Conservation (phyloP, 2,113 vertebrate species). For the Semicossyphus pulcher region DNA sequence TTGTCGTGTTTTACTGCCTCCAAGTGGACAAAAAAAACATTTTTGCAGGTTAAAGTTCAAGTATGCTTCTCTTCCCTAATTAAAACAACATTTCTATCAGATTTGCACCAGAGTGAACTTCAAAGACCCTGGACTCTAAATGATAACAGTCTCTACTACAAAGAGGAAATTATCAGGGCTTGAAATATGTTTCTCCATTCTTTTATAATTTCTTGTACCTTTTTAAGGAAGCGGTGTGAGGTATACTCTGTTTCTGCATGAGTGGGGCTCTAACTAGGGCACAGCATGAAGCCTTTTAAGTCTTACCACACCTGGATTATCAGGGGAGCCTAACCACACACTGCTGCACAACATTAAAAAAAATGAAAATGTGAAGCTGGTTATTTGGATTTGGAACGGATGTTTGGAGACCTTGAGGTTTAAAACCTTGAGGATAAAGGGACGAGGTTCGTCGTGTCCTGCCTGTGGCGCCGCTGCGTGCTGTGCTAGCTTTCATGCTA, state of each 20-base stretch:
- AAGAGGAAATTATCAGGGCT: not conserved
- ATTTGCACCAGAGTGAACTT: not conserved
- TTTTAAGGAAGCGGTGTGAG: conserved; percentile 13
- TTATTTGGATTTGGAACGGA: conserved; percentile 57
- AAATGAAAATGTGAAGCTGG: conserved; percentile 26
- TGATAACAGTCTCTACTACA: not conserved
- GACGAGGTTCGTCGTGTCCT: conserved; percentile 20
- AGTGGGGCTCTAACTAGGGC: conserved; percentile 42
- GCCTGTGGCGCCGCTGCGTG: conserved; percentile 41
- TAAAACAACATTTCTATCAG: not conserved
- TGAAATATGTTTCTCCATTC: conserved; percentile 7
- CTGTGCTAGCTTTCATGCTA: conserved; percentile 39
- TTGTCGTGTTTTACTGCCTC: too few species aligned
- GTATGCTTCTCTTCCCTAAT: too few species aligned
- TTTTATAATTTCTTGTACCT: not conserved
- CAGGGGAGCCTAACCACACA: conserved; percentile 30
- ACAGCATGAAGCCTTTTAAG: conserved; percentile 60
- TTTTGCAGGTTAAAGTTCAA: not conserved
- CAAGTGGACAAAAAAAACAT: not conserved
- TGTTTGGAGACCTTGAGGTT: conserved; percentile 31
- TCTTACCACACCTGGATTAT: conserved; percentile 57
- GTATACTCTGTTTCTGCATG: conserved; percentile 16
- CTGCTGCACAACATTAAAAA: conserved; percentile 21
- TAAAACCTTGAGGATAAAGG: conserved; percentile 38
- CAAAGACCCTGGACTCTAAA: not conserved